These are phyloP conservation scores for Drosophila mauritiana DNA, from an alignment of 1,140 invertebrate genomes.

Conservation along the genomic window DNA sequence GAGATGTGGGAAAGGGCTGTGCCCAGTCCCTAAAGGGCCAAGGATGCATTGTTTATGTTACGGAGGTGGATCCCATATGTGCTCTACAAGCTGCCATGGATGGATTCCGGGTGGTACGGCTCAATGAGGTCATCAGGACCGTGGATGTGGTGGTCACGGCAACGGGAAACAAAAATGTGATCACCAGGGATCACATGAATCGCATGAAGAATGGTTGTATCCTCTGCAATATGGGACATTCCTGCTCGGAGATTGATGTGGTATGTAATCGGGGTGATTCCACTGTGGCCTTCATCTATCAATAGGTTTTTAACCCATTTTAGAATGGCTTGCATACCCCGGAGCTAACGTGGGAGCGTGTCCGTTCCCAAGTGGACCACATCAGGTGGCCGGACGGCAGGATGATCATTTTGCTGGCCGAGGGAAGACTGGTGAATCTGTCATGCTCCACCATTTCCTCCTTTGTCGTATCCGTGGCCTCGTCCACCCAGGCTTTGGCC, in stretches of 20 bases:
- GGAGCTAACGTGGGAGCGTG: conserved; percentile 98
- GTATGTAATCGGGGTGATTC: conserved; percentile 85
- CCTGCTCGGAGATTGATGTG: conserved; percentile 98
- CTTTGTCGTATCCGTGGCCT: conserved; percentile 98
- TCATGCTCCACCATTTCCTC: conserved; percentile 98
- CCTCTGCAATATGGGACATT: conserved; percentile 99
- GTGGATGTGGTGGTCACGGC: conserved; percentile 98
- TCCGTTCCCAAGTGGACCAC: conserved; percentile 98
- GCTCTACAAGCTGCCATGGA: conserved; percentile 99
- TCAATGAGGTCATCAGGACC: conserved; percentile 95
- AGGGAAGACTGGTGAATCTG: conserved; percentile 97
- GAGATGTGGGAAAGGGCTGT: conserved; percentile 99
- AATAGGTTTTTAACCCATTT: conserved; percentile 53
- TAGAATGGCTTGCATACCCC: conserved; percentile 96
- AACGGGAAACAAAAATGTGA: conserved; percentile 98
- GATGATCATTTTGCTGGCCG: conserved; percentile 95
- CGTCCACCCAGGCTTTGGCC: conserved; percentile 96
- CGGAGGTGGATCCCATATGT: conserved; percentile 99
- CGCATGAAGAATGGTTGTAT: conserved; percentile 98
- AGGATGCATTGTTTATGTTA: conserved; percentile 96
- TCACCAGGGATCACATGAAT: conserved; percentile 97
- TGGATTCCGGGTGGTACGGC: conserved; percentile 96
- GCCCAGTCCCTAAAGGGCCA: conserved; percentile 97
- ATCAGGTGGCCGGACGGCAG: conserved; percentile 97
- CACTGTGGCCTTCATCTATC: too few relatives aligned